Evolutionary conservation across 2,797 vertebrate species (phyloP).

Genomic region (Nannoperca australis): DNA sequence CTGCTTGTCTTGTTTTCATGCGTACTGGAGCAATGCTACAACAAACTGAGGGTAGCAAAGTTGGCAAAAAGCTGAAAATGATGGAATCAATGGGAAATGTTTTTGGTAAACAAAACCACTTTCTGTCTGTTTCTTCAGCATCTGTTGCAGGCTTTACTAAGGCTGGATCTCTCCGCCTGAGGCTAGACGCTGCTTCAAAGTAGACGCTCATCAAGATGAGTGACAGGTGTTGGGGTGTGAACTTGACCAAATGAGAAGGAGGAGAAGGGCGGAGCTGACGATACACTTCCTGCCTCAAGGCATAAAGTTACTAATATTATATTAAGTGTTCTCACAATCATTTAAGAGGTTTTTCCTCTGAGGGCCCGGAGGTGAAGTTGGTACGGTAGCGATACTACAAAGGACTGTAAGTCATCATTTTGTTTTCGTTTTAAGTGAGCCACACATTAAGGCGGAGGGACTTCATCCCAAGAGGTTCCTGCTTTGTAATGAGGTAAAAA

Average conservation of each 20-base stretch:
- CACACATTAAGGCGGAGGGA: slow-evolving; percentile 21
- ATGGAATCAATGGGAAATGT: background rate
- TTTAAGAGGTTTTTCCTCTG: slow-evolving; percentile 22
- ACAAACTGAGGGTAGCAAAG: background rate
- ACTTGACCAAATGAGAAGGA: slow-evolving; percentile 54
- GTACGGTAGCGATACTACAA: slow-evolving; percentile 20
- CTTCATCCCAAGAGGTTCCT: background rate
- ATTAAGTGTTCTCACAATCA: slow-evolving; percentile 10
- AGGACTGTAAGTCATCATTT: slow-evolving; percentile 19
- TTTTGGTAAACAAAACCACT: slow-evolving; percentile 16
- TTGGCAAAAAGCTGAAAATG: background rate
- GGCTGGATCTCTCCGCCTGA: slow-evolving; percentile 26
- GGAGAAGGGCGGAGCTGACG: slow-evolving; percentile 45
- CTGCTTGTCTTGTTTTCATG: background rate
- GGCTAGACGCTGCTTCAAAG: slow-evolving; percentile 38
- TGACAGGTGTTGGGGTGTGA: slow-evolving; percentile 57
- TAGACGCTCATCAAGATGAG: slow-evolving; percentile 53
- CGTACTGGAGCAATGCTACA: background rate
- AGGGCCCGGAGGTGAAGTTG: slow-evolving; percentile 17
- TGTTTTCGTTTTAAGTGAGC: slow-evolving; percentile 29
- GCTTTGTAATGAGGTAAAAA: slow-evolving; percentile 55
- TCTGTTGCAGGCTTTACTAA: slow-evolving; percentile 24
- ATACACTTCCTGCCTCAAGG: slow-evolving; percentile 37
- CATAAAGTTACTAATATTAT: slow-evolving; percentile 13
- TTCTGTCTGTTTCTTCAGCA: slow-evolving; percentile 26